Conservation (phyloP, 2,888 invertebrate species). For the Lepidonotus clava region DNA sequence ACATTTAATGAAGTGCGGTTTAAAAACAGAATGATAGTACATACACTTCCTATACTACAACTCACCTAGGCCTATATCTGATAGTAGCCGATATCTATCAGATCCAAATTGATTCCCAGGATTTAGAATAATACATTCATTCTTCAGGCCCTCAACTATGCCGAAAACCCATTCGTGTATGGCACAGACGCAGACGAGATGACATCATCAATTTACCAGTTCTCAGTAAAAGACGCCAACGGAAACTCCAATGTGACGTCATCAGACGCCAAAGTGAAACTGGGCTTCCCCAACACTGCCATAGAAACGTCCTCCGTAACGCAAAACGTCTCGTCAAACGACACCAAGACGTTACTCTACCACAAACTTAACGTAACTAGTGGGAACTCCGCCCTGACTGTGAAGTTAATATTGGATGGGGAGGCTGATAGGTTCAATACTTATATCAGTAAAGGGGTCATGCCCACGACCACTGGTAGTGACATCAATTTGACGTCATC, state of each 20-base stretch:
- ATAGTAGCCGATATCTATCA: too few relatives aligned
- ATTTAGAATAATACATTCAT: too few relatives aligned
- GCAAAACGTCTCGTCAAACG: background rate
- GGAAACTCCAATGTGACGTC: slow-evolving; percentile 33
- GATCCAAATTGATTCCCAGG: too few relatives aligned
- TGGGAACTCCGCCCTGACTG: background rate
- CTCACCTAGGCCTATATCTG: too few relatives aligned
- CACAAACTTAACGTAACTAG: slow-evolving; percentile 42
- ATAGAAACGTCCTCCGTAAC: background rate
- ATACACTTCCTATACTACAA: too few relatives aligned
- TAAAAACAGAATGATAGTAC: too few relatives aligned
- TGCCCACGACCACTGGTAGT: background rate
- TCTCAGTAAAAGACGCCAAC: background rate
- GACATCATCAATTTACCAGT: slow-evolving; percentile 4
- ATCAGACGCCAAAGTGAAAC: background rate
- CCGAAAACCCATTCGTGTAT: background rate
- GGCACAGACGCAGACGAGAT: slow-evolving; percentile 12
- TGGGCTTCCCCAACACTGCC: background rate
- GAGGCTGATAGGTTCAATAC: background rate
- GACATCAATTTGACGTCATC: slow-evolving; percentile 5
- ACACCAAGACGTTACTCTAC: background rate
- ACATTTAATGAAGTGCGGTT: too few relatives aligned
- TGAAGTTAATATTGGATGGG: slow-evolving; percentile 1
- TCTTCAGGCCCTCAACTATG: slow-evolving; percentile 7
- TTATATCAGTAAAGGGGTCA: slow-evolving; percentile 8